phyloP scores from a whole-genome alignment of 2,797 vertebrate genomes.

The Chrysocyon brachyurus region DNA sequence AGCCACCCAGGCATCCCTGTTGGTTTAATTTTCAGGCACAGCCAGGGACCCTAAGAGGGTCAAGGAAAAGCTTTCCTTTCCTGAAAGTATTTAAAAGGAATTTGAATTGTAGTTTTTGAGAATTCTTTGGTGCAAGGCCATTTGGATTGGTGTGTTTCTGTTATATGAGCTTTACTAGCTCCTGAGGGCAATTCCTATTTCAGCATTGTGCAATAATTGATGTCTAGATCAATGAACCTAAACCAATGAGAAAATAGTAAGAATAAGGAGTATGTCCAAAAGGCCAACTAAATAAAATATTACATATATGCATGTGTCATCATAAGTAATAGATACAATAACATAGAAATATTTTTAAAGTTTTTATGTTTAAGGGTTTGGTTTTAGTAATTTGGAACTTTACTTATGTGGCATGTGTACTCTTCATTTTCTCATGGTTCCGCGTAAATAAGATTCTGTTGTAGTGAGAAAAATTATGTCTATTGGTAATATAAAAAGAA shows the following conservation, averaged over 20 bases:
- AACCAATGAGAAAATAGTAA: not conserved
- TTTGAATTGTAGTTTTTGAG: conserved; percentile 9
- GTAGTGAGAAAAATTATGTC: conserved; percentile 14
- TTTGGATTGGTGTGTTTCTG: not conserved
- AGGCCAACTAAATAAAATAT: not conserved
- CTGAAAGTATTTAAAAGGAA: not conserved
- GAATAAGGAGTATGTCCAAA: not conserved
- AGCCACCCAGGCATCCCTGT: not conserved
- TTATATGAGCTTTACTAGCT: not conserved
- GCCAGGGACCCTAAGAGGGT: not conserved
- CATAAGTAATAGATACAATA: not conserved
- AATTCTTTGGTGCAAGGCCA: not conserved
- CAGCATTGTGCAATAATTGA: not conserved
- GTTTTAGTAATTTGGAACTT: conserved; percentile 39
- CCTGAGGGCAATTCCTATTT: not conserved
- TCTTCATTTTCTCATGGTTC: conserved; percentile 29
- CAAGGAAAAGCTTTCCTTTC: not conserved
- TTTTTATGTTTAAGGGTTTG: not conserved
- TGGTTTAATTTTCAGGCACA: not conserved
- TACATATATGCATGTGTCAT: not conserved
- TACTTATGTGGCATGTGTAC: not conserved
- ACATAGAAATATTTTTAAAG: conserved; percentile 19
- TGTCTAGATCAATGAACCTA: not conserved
- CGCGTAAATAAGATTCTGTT: not conserved
- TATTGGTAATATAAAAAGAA: not conserved